These are phyloP conservation scores for Dasyurus viverrinus DNA, from an alignment of 2,113 vertebrate species.

Conservation along the genomic window DNA sequence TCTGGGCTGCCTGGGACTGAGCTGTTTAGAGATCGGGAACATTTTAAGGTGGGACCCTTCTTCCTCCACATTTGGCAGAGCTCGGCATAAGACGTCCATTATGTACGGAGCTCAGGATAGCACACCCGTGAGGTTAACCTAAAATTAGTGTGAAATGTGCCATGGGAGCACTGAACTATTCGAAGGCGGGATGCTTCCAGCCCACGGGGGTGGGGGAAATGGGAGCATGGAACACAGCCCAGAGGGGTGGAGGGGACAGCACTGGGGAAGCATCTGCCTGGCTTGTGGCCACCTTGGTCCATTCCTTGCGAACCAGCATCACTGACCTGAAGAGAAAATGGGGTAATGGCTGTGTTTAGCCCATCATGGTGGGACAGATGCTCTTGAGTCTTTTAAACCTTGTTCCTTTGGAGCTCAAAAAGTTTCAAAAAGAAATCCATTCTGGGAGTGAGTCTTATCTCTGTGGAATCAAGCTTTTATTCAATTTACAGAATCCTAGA, in stretches of 20 bases:
- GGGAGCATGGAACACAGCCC: not conserved
- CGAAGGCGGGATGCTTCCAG: conserved; percentile 46
- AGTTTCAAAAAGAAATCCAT: not conserved
- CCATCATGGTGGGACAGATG: too few species aligned
- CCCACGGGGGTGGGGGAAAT: not conserved
- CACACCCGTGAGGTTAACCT: conserved; percentile 71
- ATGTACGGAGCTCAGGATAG: conserved; percentile 68
- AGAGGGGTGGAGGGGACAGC: not conserved
- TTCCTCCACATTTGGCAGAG: conserved; percentile 57
- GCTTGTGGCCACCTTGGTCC: not conserved
- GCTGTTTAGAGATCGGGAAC: conserved; percentile 68
- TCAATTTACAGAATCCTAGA: not conserved
- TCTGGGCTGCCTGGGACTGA: conserved; percentile 61
- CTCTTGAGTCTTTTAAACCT: not conserved
- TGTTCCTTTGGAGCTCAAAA: not conserved
- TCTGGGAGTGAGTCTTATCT: not conserved
- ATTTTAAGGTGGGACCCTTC: conserved; percentile 66
- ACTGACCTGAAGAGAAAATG: not conserved
- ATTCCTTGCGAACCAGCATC: not conserved
- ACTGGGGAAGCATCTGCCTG: not conserved
- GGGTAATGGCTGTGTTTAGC: not conserved
- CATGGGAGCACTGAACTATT: conserved; percentile 52
- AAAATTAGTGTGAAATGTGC: conserved; percentile 77
- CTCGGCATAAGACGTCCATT: conserved; percentile 81
- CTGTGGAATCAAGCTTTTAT: not conserved